Percentiles rank a stretch among this genome's conserved stretches.
Evolutionary conservation across 2,888 invertebrate species (phyloP).

Genomic region (Anticlea derivata): DNA sequence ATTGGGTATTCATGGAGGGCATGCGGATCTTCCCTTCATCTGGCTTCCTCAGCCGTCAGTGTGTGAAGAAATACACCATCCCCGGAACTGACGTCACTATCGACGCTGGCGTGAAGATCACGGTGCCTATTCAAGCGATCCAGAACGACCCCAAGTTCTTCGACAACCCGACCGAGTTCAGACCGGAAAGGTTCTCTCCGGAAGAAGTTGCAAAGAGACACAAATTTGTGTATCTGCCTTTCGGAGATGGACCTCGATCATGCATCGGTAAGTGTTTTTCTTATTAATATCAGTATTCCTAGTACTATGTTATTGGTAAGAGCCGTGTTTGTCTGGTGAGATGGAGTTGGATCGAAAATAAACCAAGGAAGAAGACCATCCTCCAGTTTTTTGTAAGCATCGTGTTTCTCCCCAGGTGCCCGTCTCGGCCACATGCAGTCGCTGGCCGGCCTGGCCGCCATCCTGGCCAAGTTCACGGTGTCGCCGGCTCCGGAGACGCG

Average conservation of each 20-base stretch:
- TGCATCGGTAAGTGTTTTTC: conserved; percentile 61
- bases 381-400: too few species aligned
- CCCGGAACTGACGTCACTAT: conserved; percentile 50
- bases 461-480: conserved; percentile 52
- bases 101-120: conserved; percentile 41
- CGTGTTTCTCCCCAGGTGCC: conserved; percentile 47
- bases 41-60: conserved; percentile 47
- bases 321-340: too few species aligned
- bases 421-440: conserved; percentile 67
- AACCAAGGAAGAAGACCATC: too few species aligned
- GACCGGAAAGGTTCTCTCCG: conserved; percentile 59
- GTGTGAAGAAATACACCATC: conserved; percentile 45
- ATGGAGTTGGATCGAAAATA: too few species aligned
- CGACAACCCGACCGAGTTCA: conserved; percentile 51
- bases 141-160: conserved; percentile 63
- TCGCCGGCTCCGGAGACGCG: conserved; percentile 46
- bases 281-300: too few species aligned
- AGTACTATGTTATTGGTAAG: too few species aligned
- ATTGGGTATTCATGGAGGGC: conserved; percentile 60
- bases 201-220: conserved; percentile 43
- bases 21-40: conserved; percentile 60
- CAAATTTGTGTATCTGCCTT: conserved; percentile 61
- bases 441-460: conserved; percentile 62
- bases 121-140: conserved; percentile 38
- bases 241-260: conserved; percentile 63